Base-by-base conservation (phyloP, 2,888 invertebrate genomes). In the Andricus quercusramuli region DNA sequence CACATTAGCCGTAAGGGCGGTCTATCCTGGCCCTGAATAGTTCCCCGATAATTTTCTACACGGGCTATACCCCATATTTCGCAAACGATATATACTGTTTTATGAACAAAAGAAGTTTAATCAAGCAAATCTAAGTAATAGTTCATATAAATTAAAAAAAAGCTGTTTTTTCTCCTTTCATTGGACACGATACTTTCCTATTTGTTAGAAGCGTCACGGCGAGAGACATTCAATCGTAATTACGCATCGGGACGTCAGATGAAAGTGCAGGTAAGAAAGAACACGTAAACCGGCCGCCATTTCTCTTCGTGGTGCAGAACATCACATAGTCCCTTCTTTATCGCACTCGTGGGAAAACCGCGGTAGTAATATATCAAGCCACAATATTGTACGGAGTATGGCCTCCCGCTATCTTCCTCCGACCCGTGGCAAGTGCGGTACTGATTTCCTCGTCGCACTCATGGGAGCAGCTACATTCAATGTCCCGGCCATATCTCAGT, bases 401-500 rank as follows among this genome's bases (percentile, higher is more conserved):
- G 83, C 85, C 79, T 83, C 66, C 82, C 85, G 81, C 83, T 83
- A 83, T 82, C 83, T 68, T 74, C 82, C 76, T 67, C 77, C 79
- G 64, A 62, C 77, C 25, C 68, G 20, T 22, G 25, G 47, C 29
- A n/a, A 51, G 41, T 25, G 66, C 51, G 62, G 80, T 83, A 74
- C 62, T 77, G 51, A 65, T 78, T 64, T 81, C 85, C 79, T 81
- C 80, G 79, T 79, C 77, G 66, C 79, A 84, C 89, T 88, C 88
- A 78, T 84, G 88, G 88, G 88, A 88, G 84, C 86, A 89, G 89
- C 88, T 87, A 89, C 91, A 91, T 92, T 92, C 92, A 92, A 92
- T 92, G 92, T 91, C 89, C 89, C 88, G 88, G 85, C 89, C 89
- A 90, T 91, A 91, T 92, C 91, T 92, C 92, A 91, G 88, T 82